These are phyloP conservation scores for Latrodectus elegans DNA, from an alignment of 2,888 invertebrate species.

Conservation along the genomic window DNA sequence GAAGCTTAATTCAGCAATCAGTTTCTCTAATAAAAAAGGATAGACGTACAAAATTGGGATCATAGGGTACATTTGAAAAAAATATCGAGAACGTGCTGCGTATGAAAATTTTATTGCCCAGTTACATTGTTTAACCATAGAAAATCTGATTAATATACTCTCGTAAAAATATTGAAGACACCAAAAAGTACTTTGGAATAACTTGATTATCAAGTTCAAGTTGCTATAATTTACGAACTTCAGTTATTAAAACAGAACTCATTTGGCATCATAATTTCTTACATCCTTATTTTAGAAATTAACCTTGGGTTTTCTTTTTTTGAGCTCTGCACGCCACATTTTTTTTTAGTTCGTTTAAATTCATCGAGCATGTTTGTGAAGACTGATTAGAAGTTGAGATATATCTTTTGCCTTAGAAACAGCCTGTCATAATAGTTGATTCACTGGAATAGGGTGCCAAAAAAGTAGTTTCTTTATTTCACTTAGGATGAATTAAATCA, in stretches of 20 bases:
- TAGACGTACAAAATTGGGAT: no score
- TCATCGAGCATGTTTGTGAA: neutral
- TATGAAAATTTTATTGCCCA: no score
- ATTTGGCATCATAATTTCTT: neutral
- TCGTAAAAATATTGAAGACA: no score
- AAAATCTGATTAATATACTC: no score
- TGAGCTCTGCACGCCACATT: neutral
- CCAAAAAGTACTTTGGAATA: no score
- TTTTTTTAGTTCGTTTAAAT: neutral
- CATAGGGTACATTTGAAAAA: no score
- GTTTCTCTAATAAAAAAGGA: no score
- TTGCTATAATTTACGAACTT: no score
- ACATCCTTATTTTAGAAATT: neutral
- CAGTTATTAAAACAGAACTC: neutral
- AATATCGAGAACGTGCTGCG: no score
- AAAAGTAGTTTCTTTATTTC: neutral
- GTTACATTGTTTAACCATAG: no score
- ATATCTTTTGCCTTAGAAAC: neutral
- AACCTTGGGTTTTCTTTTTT: neutral
- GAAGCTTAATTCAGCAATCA: no score
- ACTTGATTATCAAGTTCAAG: no score
- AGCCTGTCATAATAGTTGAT: conserved; percentile 5
- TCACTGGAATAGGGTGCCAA: neutral
- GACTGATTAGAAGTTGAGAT: neutral
- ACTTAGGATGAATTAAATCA: neutral